These are phyloP conservation scores for Orthonyx spaldingii DNA, from an alignment of 2,113 vertebrate species.

Conservation along the genomic window DNA sequence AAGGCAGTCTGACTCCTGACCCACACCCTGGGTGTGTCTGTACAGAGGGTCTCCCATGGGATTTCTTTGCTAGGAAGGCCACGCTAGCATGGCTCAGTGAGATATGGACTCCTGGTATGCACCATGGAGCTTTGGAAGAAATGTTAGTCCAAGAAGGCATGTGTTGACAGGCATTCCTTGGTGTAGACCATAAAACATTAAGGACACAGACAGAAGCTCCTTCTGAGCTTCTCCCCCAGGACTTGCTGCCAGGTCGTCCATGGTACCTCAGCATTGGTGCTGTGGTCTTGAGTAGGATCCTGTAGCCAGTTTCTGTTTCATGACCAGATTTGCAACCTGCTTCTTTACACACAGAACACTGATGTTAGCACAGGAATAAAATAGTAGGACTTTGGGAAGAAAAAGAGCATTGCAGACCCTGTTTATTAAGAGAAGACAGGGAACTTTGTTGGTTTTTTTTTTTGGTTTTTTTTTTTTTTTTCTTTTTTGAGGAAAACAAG, in stretches of 20 bases:
- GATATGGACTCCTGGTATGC: neutral
- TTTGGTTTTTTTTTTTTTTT: neutral
- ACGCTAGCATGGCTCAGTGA: neutral
- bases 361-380: neutral
- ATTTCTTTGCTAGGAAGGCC: neutral
- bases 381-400: neutral
- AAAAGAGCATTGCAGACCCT: neutral
- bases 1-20: neutral
- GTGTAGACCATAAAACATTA: neutral
- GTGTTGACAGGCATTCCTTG: fast-evolving
- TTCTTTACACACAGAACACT: neutral
- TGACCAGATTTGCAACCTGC: neutral
- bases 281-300: neutral
- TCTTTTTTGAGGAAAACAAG: neutral
- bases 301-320: neutral
- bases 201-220: neutral
- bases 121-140: neutral
- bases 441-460: neutral
- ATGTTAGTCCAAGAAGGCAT: neutral
- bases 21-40: neutral
- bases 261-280: neutral
- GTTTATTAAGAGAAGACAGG: neutral
- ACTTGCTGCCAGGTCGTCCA: neutral
- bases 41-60: neutral
- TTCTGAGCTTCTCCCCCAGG: neutral